Evolutionary conservation across 2,797 vertebrate species (phyloP).

Genomic region (Botia almorhae): DNA sequence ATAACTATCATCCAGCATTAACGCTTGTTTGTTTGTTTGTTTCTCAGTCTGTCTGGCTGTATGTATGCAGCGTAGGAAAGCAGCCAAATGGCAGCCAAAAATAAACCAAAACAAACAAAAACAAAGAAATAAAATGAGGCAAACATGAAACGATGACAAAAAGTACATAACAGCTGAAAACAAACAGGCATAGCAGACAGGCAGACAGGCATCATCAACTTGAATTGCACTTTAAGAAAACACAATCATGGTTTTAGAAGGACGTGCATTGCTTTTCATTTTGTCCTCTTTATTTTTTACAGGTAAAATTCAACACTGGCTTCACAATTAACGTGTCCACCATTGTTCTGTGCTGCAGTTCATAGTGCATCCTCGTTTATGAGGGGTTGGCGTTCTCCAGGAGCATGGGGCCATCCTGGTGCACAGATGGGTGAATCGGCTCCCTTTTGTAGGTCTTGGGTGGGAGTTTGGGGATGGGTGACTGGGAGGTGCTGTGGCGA

Average conservation of each 20-base stretch:
- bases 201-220: conserved; percentile 44
- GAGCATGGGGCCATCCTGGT: conserved; percentile 83
- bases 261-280: conserved; percentile 58
- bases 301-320: conserved; percentile 48
- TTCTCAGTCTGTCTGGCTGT: conserved; percentile 21
- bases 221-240: conserved; percentile 57
- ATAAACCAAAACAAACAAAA: conserved; percentile 47
- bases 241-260: conserved; percentile 56
- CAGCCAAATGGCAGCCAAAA: background rate
- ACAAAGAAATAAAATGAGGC: conserved; percentile 39
- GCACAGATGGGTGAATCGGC: conserved; percentile 81
- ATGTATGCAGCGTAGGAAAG: background rate
- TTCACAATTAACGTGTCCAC: conserved; percentile 55
- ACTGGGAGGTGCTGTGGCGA: conserved; percentile 86
- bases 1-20: conserved; percentile 41
- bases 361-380: conserved; percentile 68
- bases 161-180: conserved; percentile 33
- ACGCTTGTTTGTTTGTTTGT: background rate
- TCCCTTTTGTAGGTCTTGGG: conserved; percentile 98
- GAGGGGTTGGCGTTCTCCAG: conserved; percentile 88
- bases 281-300: conserved; percentile 39
- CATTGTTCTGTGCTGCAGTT: conserved; percentile 78
- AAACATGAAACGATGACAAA: conserved; percentile 43
- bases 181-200: conserved; percentile 18
- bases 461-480: conserved; percentile 92